Base-by-base conservation (phyloP, 2,888 invertebrate species). In the Patella depressa region DNA sequence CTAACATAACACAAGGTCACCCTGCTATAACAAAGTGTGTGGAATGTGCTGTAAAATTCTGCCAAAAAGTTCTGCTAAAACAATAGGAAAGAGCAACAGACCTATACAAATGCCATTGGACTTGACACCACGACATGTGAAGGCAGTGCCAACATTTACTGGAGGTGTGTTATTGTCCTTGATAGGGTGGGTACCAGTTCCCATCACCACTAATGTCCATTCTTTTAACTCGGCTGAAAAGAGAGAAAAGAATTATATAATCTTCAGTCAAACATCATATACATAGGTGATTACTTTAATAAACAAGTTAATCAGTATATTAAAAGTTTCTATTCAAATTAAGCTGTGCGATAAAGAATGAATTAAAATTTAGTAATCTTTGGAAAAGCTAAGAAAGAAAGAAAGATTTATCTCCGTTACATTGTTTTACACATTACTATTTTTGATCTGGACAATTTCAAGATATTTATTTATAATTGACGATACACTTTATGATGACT, bases 171-270 rank as follows among this genome's bases (percentile, higher is more conserved):
- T 29, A 71, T 87, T 85, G 70, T 85, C 82, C 54, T 83, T 84
- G 80, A 85, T 85, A 9, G 88, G 88, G 73, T 88, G 86, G 3
- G 82, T 79, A 15, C 80, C 81, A 9, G 89, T 88, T 55, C 89
- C 89, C 81, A 84, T 85, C 55, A 88, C 81, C n/a, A 86, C 85
- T 75, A 89, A 82, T n/a, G 86, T 85, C 88, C 88, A 89, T 71
- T 88, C 86, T 75, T 87, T 87, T 71, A 89, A 80, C 79, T 89
- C 88, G 69, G 88, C 89, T 89, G 86, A 9, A 84, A 86, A 59
- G 72, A 74, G 71, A 72, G 55, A 75, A 55, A 74, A 12, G 2
- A 65, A 65, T 65, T 3, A 65, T 24, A 65, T 11, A 15, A 29
- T 72, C n/a, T n/a, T 72, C 34, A 53, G n/a, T 72, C 19, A 72